Percentiles rank a stretch among this genome's conserved stretches.
Conservation (phyloP, 2,888 invertebrate species). For the Ophraella communa region DNA sequence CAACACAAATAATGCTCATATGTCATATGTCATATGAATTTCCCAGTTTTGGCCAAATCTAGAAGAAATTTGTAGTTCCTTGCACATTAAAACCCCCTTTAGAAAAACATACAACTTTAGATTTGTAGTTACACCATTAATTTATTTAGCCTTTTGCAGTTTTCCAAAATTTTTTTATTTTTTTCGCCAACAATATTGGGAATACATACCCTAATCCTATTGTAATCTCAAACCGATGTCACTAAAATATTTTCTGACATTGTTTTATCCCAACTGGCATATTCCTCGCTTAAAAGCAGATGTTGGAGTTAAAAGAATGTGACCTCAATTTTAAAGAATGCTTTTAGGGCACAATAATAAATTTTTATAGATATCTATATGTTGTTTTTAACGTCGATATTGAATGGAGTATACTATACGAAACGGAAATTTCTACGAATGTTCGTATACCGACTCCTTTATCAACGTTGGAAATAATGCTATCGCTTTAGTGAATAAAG, state of each 20-base stretch:
- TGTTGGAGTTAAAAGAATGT: background rate
- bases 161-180: no score
- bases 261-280: background rate
- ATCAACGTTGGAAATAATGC: constrained; percentile 7
- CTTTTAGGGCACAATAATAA: background rate
- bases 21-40: no score
- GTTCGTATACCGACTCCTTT: background rate
- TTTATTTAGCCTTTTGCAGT: no score
- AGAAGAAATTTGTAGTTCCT: no score
- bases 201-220: no score
- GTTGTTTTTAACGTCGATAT: constrained; percentile 3
- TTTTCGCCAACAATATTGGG: no score
- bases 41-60: no score
- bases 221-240: background rate
- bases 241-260: background rate
- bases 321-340: background rate
- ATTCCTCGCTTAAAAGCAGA: background rate
- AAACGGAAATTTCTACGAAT: background rate
- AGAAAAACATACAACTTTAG: no score
- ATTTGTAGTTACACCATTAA: no score
- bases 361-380: constrained; percentile 3
- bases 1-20: no score
- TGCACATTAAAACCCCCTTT: no score
- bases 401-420: background rate
- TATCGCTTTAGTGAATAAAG: background rate